Evolutionary conservation across 30 jellyfish, hydroid and myxozoan genomes (phyloP).

Genomic region (Aurelia sp.): DNA sequence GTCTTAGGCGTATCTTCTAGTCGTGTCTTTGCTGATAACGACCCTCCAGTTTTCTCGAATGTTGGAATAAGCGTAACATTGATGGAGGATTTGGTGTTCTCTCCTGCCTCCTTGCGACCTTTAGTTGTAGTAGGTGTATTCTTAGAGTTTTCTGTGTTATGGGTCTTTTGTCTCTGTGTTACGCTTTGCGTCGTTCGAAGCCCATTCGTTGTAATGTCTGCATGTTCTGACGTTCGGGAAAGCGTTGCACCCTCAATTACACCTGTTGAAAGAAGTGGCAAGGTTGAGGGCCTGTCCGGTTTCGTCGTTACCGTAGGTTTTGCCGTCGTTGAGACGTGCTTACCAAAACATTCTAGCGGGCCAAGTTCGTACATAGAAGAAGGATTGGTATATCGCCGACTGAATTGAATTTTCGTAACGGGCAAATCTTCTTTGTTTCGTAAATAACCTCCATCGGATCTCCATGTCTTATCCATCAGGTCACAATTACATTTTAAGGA

Average conservation of each 20-base stretch:
- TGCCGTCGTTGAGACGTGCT: slow-evolving; percentile 45
- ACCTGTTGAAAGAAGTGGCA: neutral
- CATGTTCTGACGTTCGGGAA: neutral
- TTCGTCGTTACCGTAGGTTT: neutral
- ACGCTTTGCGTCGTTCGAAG: neutral
- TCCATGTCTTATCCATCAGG: slow-evolving; percentile 76
- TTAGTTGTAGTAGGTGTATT: neutral
- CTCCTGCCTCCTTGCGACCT: neutral
- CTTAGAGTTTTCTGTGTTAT: neutral
- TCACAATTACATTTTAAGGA: slow-evolving; percentile 88
- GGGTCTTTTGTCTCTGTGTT: neutral
- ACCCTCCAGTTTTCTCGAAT: neutral
- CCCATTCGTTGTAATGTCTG: neutral
- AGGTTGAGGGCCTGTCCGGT: neutral
- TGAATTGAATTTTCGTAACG: slow-evolving; percentile 78
- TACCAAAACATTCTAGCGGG: slow-evolving; percentile 84
- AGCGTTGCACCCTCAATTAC: too few species aligned
- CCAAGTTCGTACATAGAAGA: slow-evolving; percentile 84
- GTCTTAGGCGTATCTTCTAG: neutral
- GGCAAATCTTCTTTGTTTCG: slow-evolving; percentile 77
- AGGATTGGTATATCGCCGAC: slow-evolving; percentile 63
- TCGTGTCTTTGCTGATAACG: slow-evolving; percentile 13
- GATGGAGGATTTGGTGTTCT: neutral
- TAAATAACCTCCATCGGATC: slow-evolving; percentile 85
- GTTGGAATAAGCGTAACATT: slow-evolving; percentile 1